Conservation (phyloP, 2,113 vertebrate genomes). For the Peromyscus californicus region DNA sequence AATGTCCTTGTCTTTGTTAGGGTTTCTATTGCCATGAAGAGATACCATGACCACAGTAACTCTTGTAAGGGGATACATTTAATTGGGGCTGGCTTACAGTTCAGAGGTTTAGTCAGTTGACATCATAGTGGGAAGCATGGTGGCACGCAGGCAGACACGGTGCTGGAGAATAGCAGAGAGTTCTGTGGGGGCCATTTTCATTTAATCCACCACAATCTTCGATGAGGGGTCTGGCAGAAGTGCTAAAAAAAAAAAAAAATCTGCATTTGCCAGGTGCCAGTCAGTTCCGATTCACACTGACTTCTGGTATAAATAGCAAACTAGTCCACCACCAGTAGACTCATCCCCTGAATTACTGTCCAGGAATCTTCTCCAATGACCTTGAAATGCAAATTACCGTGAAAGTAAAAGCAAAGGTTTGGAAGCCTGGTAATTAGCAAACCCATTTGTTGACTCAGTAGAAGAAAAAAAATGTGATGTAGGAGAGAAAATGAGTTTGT, state of each 20-base stretch:
- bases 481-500: conserved; percentile 37
- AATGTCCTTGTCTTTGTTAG: not conserved
- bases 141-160: not conserved
- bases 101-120: not conserved
- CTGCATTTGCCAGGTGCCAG: not conserved
- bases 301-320: not conserved
- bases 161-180: not conserved
- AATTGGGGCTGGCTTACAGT: not conserved
- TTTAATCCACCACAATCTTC: not conserved
- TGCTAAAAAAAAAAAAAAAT: conserved; percentile 5
- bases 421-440: conserved; percentile 33
- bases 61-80: not conserved
- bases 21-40: not conserved
- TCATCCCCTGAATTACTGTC: not conserved
- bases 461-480: conserved; percentile 24
- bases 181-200: not conserved
- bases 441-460: conserved; percentile 51
- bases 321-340: not conserved
- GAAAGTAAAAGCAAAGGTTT: not conserved
- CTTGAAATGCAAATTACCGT: conserved; percentile 22
- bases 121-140: not conserved
- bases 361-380: conserved; percentile 21
- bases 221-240: not conserved
- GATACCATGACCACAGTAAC: not conserved
- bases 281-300: not conserved